phyloP scores from a whole-genome alignment of 2,888 invertebrate species.

The Callimorpha dominula region DNA sequence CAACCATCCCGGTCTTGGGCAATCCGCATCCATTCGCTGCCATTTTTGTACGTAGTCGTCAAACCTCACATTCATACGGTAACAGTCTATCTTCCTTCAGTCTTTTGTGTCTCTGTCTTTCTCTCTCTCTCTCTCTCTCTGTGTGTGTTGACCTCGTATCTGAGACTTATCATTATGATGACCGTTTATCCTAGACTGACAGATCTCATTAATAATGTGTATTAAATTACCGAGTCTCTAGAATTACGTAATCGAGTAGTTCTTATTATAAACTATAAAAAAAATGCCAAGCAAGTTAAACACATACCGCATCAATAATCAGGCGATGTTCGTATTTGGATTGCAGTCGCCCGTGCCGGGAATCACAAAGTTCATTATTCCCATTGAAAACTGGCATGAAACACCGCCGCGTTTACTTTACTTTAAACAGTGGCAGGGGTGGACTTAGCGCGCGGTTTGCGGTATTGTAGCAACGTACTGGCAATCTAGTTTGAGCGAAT shows the following conservation, averaged over 20 bases:
- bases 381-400: constrained; percentile 62
- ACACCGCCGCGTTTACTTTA: constrained; percentile 44
- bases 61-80: no score
- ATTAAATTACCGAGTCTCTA: not conserved
- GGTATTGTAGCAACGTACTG: constrained; percentile 2
- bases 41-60: no score
- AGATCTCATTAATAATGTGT: not conserved
- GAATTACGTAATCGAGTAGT: not conserved
- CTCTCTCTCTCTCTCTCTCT: no score
- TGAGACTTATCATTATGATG: no score
- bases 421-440: constrained; percentile 28
- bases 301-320: constrained; percentile 35
- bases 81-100: no score
- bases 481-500: not conserved
- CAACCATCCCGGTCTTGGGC: no score
- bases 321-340: constrained; percentile 29
- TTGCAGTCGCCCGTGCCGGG: constrained; percentile 58
- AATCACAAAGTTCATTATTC: constrained; percentile 67
- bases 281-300: not conserved
- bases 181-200: no score
- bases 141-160: no score
- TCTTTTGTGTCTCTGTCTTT: no score
- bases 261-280: not conserved
- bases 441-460: constrained; percentile 4
- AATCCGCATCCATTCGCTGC: no score